Evolutionary conservation across 2,888 invertebrate species (phyloP), one percentile per base, ranked within the genome.

Genomic region (Gerris lacustris): DNA sequence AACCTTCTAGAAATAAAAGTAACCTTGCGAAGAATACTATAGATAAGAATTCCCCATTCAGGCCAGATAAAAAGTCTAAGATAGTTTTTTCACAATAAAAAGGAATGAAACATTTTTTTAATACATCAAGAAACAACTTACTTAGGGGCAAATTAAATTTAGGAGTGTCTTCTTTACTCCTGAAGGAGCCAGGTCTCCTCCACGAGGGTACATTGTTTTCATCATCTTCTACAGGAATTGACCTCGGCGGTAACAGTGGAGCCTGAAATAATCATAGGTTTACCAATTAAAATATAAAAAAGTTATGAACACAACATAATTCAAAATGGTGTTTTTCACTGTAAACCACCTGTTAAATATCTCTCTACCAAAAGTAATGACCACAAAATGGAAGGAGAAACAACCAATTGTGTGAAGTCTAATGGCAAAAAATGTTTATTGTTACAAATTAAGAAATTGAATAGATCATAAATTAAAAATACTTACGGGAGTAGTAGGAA

Each of bases 141-240:
- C 80, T 79, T 70, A 79, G 79, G 77, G 81, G 79, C 79, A 84
- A 80, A 78, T 82, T 82, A 79, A 84, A 84, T 77, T 82, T 82
- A 76, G 83, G 80, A 77, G 83, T 83, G 72, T 83, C 82, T 77
- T 83, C 83, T 76, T 82, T 82, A 76, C 82, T 82, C 75, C 83
- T 81, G 31, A 31, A 31, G 31, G 31, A 31, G 31, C 31, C 31
- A 78, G 80, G 11, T 76, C 87, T 84, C 79, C 88, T 83, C 88
- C 88, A 88, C 63, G 87, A 85, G 75, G 45, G 43, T 18, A 66
- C n/a, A 66, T 9, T 18, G 11, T 17, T 11, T n/a, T 11, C 18
- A 18, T 15, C 11, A 11, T 66, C 66, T 31, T 31, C 62, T 15
- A 11, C 62, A 11, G n/a, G 11, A n/a, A n/a, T n/a, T 15, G 11